These are phyloP conservation scores for Quadroppia sp. DNA, from an alignment of 2,888 invertebrate species.

Conservation along the genomic window DNA sequence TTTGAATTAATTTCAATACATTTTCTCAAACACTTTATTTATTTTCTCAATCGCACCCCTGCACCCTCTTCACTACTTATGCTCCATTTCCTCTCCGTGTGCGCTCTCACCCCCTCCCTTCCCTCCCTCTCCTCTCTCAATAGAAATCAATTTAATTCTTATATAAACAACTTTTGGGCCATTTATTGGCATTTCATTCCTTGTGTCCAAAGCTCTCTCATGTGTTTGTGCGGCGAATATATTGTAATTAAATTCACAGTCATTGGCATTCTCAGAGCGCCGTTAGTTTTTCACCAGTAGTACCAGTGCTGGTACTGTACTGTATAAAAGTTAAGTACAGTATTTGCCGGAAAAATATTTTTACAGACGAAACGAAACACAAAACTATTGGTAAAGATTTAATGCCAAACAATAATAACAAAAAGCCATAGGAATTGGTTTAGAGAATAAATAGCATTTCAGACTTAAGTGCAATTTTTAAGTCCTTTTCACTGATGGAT, in stretches of 20 bases:
- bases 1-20: too few species aligned
- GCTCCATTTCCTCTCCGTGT: too few species aligned
- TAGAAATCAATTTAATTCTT: neutral
- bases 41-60: too few species aligned
- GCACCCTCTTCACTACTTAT: too few species aligned
- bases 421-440: neutral
- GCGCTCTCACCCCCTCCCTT: too few species aligned
- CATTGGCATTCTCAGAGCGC: too few species aligned
- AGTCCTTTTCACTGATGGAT: neutral
- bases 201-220: too few species aligned
- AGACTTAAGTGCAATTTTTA: neutral
- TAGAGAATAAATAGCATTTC: neutral
- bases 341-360: slow-evolving; percentile 3
- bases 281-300: too few species aligned
- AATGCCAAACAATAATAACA: slow-evolving; percentile 6
- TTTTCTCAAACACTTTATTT: too few species aligned
- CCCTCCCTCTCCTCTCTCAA: neutral
- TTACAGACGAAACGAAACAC: slow-evolving; percentile 1
- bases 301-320: too few species aligned
- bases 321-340: neutral
- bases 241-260: too few species aligned
- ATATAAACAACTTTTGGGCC: neutral
- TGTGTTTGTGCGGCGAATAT: too few species aligned
- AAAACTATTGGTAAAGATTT: neutral
- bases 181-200: neutral